Percentiles rank a stretch among this genome's conserved stretches.
phyloP scores from a whole-genome alignment of 2,888 invertebrate genomes.

The Yponomeuta plumbellus region DNA sequence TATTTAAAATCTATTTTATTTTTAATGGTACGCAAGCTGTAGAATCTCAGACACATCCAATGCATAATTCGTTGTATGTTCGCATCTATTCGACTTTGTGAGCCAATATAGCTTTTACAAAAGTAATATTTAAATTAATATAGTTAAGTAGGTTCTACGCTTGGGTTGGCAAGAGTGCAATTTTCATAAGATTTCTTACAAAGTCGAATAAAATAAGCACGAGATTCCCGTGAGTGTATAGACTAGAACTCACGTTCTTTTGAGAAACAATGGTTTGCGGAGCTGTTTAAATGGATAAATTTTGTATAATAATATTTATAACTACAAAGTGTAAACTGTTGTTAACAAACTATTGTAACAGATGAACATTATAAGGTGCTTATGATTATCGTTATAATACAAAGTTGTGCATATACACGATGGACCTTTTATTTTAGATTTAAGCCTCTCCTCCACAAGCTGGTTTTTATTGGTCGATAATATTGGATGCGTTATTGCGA shows the following conservation, averaged over 20 bases:
- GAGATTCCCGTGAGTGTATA: conserved; percentile 12
- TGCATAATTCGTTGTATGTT: no score
- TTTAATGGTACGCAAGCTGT: neutral
- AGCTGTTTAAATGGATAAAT: conserved; percentile 50
- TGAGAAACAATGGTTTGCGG: no score
- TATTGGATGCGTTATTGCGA: no score
- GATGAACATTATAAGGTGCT: conserved; percentile 70
- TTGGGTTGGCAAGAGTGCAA: neutral
- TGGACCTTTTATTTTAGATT: neutral
- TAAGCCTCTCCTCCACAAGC: neutral
- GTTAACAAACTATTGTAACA: conserved; percentile 56
- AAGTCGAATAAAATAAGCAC: neutral
- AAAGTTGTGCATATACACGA: conserved; percentile 68
- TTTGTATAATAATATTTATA: conserved; percentile 75
- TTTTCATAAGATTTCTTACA: neutral
- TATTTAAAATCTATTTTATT: conserved; percentile 2
- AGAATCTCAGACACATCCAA: neutral
- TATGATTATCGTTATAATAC: conserved; percentile 76
- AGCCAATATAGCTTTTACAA: neutral
- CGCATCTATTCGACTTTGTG: neutral
- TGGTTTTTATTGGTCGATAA: no score
- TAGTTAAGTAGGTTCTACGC: neutral
- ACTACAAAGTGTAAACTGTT: conserved; percentile 68
- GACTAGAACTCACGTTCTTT: neutral
- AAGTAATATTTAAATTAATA: neutral